A percentile compares a stretch with the other conserved stretches of the same genome.
phyloP scores from a whole-genome alignment of 2,888 invertebrate species.

The Chloroclysta siterata region DNA sequence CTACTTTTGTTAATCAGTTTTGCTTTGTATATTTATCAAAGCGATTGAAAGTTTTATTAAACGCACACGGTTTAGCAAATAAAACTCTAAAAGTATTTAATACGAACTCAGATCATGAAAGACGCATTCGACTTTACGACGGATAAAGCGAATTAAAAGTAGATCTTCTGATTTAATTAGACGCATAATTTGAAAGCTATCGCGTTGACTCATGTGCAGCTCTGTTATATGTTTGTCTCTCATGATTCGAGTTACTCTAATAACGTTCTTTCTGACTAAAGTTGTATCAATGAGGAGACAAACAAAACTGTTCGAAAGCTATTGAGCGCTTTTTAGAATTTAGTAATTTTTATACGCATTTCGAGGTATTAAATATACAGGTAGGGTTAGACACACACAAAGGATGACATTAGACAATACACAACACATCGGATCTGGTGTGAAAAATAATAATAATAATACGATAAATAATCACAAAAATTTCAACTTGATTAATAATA shows the following conservation, averaged over 20 bases:
- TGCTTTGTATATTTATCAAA: constrained; percentile 79
- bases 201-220: constrained; percentile 31
- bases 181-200: constrained; percentile 23
- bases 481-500: constrained; percentile 60
- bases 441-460: constrained; percentile 76
- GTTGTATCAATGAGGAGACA: constrained; percentile 69
- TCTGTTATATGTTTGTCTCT: constrained; percentile 55
- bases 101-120: constrained; percentile 75
- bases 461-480: constrained; percentile 63
- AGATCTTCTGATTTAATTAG: constrained; percentile 8
- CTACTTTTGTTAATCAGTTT: constrained; percentile 82
- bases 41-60: constrained; percentile 52
- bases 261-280: constrained; percentile 58
- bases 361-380: constrained; percentile 80
- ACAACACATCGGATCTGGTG: constrained; percentile 88
- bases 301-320: constrained; percentile 81
- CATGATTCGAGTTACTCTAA: constrained; percentile 72
- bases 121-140: constrained; percentile 48
- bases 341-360: constrained; percentile 72
- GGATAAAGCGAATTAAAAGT: constrained; percentile 15
- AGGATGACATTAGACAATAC: constrained; percentile 96
- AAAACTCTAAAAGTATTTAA: constrained; percentile 55
- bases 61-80: constrained; percentile 61
- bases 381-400: constrained; percentile 94
- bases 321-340: constrained; percentile 73